Percentiles rank a stretch among this genome's conserved stretches.
Evolutionary conservation across 2,797 vertebrate genomes (phyloP).

Genomic region (Channa striata): DNA sequence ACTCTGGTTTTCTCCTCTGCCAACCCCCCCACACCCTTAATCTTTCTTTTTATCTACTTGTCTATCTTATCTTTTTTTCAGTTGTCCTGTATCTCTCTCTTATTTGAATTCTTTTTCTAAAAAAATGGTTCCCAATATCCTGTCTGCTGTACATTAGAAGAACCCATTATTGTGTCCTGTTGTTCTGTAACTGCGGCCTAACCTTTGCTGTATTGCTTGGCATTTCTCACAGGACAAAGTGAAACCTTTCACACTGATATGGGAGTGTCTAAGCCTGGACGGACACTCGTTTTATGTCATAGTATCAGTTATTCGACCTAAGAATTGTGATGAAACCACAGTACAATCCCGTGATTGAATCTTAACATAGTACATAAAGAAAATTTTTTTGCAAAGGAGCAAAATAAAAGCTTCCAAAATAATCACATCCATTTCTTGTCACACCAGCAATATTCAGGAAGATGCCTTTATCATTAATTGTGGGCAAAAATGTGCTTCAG

Average conservation of each 20-base stretch:
- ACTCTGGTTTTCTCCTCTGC: conserved; percentile 46
- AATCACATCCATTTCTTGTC: conserved; percentile 16
- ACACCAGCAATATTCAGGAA: neutral
- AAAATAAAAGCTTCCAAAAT: conserved; percentile 23
- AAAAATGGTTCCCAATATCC: conserved; percentile 72
- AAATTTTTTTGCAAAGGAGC: neutral
- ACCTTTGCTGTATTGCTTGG: conserved; percentile 29
- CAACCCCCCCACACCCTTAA: neutral
- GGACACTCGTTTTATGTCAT: conserved; percentile 47
- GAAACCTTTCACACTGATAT: conserved; percentile 55
- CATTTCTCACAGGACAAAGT: conserved; percentile 28
- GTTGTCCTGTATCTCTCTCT: conserved; percentile 39
- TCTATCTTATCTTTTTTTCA: conserved; percentile 38
- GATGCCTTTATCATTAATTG: neutral
- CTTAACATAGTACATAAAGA: conserved; percentile 29
- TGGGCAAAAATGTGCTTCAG: conserved; percentile 12
- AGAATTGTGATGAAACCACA: conserved; percentile 34
- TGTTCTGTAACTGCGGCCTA: conserved; percentile 41
- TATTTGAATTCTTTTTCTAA: conserved; percentile 63
- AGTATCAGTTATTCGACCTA: conserved; percentile 18
- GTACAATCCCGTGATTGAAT: conserved; percentile 14
- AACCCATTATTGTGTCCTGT: conserved; percentile 50
- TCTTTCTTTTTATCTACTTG: neutral
- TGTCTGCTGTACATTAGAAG: conserved; percentile 60
- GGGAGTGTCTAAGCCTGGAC: conserved; percentile 16